Percentiles rank a stretch among this genome's conserved stretches.
These are phyloP conservation scores for Cosmopolites sordidus DNA, from an alignment of 2,888 invertebrate species.

Conservation along the genomic window DNA sequence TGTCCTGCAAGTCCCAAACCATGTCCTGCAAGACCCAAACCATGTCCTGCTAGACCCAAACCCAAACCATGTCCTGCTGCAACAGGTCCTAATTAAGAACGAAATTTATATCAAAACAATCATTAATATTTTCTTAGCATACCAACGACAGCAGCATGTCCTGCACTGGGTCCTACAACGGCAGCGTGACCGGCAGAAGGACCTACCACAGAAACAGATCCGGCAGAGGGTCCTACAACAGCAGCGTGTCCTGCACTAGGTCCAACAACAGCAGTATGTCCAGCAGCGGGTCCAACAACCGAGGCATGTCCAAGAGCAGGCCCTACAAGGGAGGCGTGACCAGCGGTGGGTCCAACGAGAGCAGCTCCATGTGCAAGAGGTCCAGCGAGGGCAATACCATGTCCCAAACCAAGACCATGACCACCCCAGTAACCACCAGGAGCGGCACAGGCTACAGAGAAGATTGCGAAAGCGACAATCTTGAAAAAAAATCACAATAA, in stretches of 20 bases:
- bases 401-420: background rate
- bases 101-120: too few species aligned
- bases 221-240: constrained; percentile 15
- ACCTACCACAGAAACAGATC: constrained; percentile 8
- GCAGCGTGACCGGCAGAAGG: constrained; percentile 12
- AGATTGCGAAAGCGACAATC: constrained; percentile 29
- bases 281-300: constrained; percentile 24
- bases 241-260: constrained; percentile 13
- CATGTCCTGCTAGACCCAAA: constrained; percentile 6
- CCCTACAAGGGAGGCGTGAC: constrained; percentile 23
- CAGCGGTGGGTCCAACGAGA: constrained; percentile 21
- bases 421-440: constrained; percentile 13
- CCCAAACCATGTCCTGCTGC: constrained; percentile 1
- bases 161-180: constrained; percentile 7
- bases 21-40: constrained; percentile 6
- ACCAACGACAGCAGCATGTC: constrained; percentile 7
- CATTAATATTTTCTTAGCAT: too few species aligned
- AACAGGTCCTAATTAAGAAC: constrained; percentile 2
- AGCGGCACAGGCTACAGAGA: constrained; percentile 31
- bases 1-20: constrained; percentile 9
- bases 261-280: constrained; percentile 28
- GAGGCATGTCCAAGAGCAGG: constrained; percentile 23
- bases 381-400: constrained; percentile 14
- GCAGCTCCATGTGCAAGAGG: constrained; percentile 24
- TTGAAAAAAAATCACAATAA: constrained; percentile 12